These are phyloP conservation scores for Antheraea mylitta DNA, from an alignment of 1,140 invertebrate species.

Conservation along the genomic window DNA sequence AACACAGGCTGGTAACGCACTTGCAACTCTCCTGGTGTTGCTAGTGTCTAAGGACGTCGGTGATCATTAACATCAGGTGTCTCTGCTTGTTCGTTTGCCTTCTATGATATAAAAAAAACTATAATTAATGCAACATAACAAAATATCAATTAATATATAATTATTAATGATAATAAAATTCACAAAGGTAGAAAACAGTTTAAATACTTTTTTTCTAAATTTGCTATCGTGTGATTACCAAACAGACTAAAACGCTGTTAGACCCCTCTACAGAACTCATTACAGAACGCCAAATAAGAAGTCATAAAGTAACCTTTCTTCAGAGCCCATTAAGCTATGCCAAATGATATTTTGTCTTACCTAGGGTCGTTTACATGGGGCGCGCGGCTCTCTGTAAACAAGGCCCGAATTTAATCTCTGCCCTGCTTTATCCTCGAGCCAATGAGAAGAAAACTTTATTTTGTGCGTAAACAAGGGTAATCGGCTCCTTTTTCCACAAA, in stretches of 20 bases:
- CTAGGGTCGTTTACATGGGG: slow-evolving; percentile 62
- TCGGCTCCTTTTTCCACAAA: slow-evolving; percentile 61
- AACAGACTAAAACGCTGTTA: slow-evolving; percentile 41
- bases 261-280: slow-evolving; percentile 67
- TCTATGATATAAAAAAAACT: no score
- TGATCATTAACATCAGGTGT: no score
- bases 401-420: slow-evolving; percentile 68
- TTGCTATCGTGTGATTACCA: slow-evolving; percentile 46
- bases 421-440: slow-evolving; percentile 61
- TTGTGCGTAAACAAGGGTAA: slow-evolving; percentile 73
- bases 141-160: no score
- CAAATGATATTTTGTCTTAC: slow-evolving; percentile 71
- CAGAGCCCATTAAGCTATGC: slow-evolving; percentile 64
- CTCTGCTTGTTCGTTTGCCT: no score
- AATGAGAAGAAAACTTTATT: slow-evolving; percentile 75
- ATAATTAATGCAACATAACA: no score
- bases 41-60: no score
- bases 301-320: slow-evolving; percentile 65
- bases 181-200: slow-evolving; percentile 17
- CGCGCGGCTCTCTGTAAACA: slow-evolving; percentile 55
- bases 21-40: no score
- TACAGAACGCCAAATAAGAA: slow-evolving; percentile 72
- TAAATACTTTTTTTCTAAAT: slow-evolving; percentile 2
- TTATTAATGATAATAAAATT: no score
- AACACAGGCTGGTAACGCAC: no score